Evolutionary conservation across 2,888 invertebrate species (phyloP).

Genomic region (Epinotia ramella): DNA sequence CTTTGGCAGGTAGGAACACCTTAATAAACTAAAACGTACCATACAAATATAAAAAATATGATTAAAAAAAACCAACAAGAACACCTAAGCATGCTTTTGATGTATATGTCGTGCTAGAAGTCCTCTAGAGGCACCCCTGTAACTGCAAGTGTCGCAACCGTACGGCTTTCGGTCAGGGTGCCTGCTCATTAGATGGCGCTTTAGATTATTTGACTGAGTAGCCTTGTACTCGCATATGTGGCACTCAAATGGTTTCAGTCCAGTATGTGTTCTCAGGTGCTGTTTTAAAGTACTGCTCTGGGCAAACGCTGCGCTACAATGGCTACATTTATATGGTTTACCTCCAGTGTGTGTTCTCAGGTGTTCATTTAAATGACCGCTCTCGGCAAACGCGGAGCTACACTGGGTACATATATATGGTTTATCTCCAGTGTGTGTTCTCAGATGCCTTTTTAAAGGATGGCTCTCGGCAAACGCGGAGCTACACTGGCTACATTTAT

Average conservation of each 20-base stretch:
- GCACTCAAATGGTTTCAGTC: background rate
- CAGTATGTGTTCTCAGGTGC: background rate
- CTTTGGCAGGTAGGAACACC: too few relatives aligned
- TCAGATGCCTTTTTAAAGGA: too few relatives aligned
- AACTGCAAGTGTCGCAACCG: conserved; percentile 5
- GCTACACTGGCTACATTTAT: too few relatives aligned
- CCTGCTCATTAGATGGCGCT: background rate
- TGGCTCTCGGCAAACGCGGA: too few relatives aligned
- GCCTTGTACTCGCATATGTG: conserved; percentile 18
- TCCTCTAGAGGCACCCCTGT: conserved; percentile 5
- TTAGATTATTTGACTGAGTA: background rate
- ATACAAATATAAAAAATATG: too few relatives aligned
- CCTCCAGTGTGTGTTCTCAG: background rate
- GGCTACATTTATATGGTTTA: conserved; percentile 1
- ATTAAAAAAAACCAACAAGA: background rate
- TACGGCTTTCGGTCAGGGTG: conserved; percentile 19
- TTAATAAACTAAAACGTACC: too few relatives aligned
- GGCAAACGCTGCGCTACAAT: background rate
- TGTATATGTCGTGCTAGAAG: background rate
- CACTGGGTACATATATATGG: too few relatives aligned
- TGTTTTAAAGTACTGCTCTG: background rate
- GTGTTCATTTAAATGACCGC: background rate
- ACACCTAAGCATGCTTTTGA: background rate
- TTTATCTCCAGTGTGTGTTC: too few relatives aligned
- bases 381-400: background rate